phyloP scores from a whole-genome alignment of 2,113 vertebrate species.

The Regulus satrapa region DNA sequence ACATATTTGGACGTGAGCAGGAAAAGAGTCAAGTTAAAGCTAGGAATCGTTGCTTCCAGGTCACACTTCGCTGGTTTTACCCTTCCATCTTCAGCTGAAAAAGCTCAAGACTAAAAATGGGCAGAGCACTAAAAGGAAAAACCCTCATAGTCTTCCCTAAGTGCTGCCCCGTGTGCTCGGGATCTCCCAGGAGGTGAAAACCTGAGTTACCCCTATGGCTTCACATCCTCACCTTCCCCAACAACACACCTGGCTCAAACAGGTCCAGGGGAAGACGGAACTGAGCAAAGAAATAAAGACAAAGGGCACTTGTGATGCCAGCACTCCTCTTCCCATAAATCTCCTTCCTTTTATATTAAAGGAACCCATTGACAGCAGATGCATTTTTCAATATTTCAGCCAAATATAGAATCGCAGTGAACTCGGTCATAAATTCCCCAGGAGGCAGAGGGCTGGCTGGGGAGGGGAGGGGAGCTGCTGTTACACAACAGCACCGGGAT shows the following conservation, averaged over 20 bases:
- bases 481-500: not conserved
- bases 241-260: not conserved
- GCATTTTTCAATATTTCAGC: constrained; percentile 30
- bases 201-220: not conserved
- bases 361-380: constrained; percentile 33
- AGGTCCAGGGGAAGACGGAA: not conserved
- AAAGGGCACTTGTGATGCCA: not conserved
- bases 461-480: not conserved
- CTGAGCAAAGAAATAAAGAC: not conserved
- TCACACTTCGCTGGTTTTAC: not conserved
- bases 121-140: not conserved
- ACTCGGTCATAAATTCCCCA: not conserved
- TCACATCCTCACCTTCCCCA: not conserved
- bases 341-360: not conserved
- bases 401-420: not conserved
- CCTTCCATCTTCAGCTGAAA: not conserved
- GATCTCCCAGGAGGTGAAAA: not conserved
- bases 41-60: not conserved
- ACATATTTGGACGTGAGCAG: not conserved
- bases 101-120: not conserved
- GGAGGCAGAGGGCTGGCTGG: constrained; percentile 23
- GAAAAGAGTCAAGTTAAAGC: not conserved
- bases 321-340: not conserved
- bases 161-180: not conserved
- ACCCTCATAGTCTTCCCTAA: not conserved